Percentiles rank a stretch among this genome's conserved stretches.
Conservation (phyloP, 1,140 invertebrate genomes). For the Probaryconus sp. region DNA sequence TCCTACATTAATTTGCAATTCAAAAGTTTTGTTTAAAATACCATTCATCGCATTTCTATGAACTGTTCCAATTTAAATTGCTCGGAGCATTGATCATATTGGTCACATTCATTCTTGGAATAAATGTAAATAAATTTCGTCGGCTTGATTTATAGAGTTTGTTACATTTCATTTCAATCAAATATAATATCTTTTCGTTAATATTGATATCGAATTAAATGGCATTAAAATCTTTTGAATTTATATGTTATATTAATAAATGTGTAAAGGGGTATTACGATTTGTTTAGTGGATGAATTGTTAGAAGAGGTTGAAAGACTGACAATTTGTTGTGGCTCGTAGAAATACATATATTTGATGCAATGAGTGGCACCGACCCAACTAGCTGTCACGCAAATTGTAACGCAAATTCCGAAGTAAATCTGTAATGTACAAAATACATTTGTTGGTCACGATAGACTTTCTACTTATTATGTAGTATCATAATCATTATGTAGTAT, state of each 20-base stretch:
- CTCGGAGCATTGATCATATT: neutral
- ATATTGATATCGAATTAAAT: slow-evolving; percentile 2
- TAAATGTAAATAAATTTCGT: slow-evolving; percentile 4
- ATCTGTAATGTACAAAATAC: slow-evolving; percentile 81
- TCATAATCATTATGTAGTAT: slow-evolving; percentile 29
- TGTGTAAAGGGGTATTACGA: slow-evolving; percentile 42
- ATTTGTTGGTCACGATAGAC: slow-evolving; percentile 42
- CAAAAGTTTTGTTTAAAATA: slow-evolving; percentile 15
- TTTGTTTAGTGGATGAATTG: slow-evolving; percentile 68
- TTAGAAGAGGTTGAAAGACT: slow-evolving; percentile 70
- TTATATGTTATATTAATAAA: too few relatives aligned
- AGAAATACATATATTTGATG: slow-evolving; percentile 90
- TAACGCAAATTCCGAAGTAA: slow-evolving; percentile 91
- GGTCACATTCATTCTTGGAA: neutral
- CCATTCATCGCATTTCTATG: slow-evolving; percentile 7
- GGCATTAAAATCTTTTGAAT: too few relatives aligned
- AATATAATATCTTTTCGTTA: too few relatives aligned
- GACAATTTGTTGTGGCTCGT: slow-evolving; percentile 73
- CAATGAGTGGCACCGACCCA: slow-evolving; percentile 94
- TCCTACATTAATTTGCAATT: slow-evolving; percentile 22
- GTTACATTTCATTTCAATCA: too few relatives aligned
- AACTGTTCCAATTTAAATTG: slow-evolving; percentile 31
- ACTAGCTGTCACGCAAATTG: slow-evolving; percentile 88
- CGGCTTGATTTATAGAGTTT: slow-evolving; percentile 4
- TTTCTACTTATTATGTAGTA: slow-evolving; percentile 15